Evolutionary conservation across 1,140 invertebrate species (phyloP), one percentile per base, ranked within the genome.

Genomic region (Charaxes varanes): DNA sequence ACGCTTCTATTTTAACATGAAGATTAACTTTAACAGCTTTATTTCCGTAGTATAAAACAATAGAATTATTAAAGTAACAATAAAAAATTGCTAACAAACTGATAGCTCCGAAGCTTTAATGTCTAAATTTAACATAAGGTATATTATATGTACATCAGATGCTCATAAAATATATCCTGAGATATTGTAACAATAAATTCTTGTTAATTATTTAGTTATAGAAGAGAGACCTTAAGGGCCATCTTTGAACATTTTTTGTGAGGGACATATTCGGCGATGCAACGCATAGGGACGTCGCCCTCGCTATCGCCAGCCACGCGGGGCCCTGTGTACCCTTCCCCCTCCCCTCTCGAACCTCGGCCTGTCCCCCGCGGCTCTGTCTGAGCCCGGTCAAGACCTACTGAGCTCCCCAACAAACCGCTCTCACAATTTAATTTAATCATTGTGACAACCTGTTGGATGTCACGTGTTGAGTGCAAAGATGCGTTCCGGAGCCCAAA

Each of bases 201-300:
- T n/a, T n/a, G n/a, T n/a, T n/a, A n/a, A n/a, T n/a, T n/a, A n/a
- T n/a, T n/a, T n/a, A n/a, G n/a, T n/a, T n/a, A n/a, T n/a, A n/a
- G n/a, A n/a, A n/a, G n/a, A n/a, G n/a, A n/a, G n/a, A n/a, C n/a
- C n/a, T n/a, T n/a, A n/a, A n/a, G n/a, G n/a, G n/a, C n/a, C n/a
- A n/a, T n/a, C n/a, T n/a, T n/a, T n/a, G n/a, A n/a, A n/a, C n/a
- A n/a, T n/a, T n/a, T n/a, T n/a, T n/a, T n/a, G n/a, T n/a, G n/a
- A n/a, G 21, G 31, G 16, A 11, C 22, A 27, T 42, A 32, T 42
- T 33, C 23, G 31, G 18, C 19, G 27, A 30, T 35, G 41, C 32
- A 34, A 28, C 26, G 32, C 10, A 6, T 8, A 16, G 21, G 22
- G 42, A 32, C 34, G 43, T 38, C 43, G 45, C 47, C 44, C 53